Evolutionary conservation across 2,797 vertebrate species (phyloP).

Genomic region (Petrocephalus schoutedeni): DNA sequence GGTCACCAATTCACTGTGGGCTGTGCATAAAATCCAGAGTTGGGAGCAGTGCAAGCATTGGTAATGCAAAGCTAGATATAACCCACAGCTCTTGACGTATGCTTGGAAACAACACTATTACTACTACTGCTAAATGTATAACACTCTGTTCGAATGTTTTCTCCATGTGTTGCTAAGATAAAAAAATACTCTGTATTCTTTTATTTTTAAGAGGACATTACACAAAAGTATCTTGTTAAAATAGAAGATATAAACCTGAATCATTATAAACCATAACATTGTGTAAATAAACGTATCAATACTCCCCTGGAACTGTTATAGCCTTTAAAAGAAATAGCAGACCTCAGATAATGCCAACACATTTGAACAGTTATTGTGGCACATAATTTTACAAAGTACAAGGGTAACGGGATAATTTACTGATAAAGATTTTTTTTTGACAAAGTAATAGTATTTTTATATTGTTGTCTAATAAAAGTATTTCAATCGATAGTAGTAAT

Average conservation of each 20-base stretch:
- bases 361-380: slow-evolving; percentile 35
- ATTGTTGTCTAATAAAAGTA: background rate
- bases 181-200: slow-evolving; percentile 44
- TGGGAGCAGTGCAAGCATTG: background rate
- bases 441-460: background rate
- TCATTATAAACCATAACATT: slow-evolving; percentile 41
- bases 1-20: background rate
- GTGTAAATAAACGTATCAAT: slow-evolving; percentile 47
- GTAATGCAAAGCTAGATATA: background rate
- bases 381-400: slow-evolving; percentile 32
- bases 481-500: slow-evolving; percentile 10
- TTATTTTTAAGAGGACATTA: slow-evolving; percentile 39
- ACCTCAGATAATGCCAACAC: slow-evolving; percentile 45
- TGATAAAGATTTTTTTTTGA: background rate
- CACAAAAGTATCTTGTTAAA: slow-evolving; percentile 16
- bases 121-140: slow-evolving; percentile 46
- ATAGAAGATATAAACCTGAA: slow-evolving; percentile 53
- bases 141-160: slow-evolving; percentile 36
- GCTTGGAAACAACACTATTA: background rate
- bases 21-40: background rate
- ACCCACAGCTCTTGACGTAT: background rate
- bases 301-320: slow-evolving; percentile 35
- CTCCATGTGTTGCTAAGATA: slow-evolving; percentile 37
- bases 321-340: slow-evolving; percentile 51
- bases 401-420: slow-evolving; percentile 1